Evolutionary conservation across 2,888 invertebrate genomes (phyloP).

Genomic region (Glaucopsyche alexis): DNA sequence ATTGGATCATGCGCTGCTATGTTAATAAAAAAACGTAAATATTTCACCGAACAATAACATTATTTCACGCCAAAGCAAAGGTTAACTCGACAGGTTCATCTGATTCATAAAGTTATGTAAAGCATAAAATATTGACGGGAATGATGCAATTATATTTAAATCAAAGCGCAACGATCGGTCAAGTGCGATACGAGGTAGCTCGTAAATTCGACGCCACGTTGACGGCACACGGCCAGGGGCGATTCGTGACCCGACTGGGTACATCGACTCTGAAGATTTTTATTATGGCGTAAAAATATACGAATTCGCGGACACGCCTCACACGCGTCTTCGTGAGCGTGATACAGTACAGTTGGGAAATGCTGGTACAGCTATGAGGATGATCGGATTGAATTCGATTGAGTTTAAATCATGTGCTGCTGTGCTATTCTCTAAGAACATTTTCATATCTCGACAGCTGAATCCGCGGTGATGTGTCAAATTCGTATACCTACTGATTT

Average conservation of each 20-base stretch:
- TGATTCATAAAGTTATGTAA: constrained; percentile 19
- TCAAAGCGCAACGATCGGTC: constrained; percentile 49
- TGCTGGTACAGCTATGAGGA: constrained; percentile 23
- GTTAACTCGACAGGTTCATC: constrained; percentile 21
- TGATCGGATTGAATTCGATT: not conserved
- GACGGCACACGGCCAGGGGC: constrained; percentile 66
- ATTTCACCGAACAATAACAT: constrained; percentile 10
- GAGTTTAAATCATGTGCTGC: not conserved
- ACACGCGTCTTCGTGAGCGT: constrained; percentile 62
- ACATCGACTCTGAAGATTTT: constrained; percentile 72
- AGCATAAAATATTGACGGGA: constrained; percentile 22
- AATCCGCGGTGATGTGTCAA: no score
- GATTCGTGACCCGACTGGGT: constrained; percentile 70
- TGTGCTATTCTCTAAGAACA: no score
- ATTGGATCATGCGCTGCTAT: no score
- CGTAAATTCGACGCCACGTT: constrained; percentile 68
- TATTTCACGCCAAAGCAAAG: constrained; percentile 17
- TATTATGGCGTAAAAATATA: constrained; percentile 74
- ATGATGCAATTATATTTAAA: constrained; percentile 44
- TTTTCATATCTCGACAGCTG: no score
- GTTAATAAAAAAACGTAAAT: not conserved
- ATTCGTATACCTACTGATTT: no score
- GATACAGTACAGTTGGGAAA: constrained; percentile 44
- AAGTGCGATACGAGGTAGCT: constrained; percentile 57
- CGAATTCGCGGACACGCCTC: constrained; percentile 67